Base-by-base conservation (phyloP, 1,140 invertebrate genomes). In the Helicoverpa zea region DNA sequence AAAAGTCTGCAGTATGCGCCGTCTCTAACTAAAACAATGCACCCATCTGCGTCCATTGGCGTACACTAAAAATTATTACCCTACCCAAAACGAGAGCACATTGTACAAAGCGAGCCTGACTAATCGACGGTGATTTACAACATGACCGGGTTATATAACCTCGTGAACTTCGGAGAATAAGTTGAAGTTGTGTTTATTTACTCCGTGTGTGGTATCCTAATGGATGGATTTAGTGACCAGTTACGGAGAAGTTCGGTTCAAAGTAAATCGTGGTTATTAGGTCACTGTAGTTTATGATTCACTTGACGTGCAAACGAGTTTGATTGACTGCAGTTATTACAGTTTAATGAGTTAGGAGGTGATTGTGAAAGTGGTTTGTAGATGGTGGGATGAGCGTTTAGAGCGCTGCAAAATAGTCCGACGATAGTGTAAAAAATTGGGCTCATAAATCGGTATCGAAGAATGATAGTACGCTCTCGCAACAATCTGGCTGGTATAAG, bases 81-180 rank as follows among this genome's bases (percentile, higher is more conserved):
- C 85, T 56, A 68, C 87, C 85, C 80, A 87, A 89, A 88, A 89
- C 84, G 86, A 81, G 84, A 86, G 80, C 84, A 72, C 79, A 70
- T 83, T 79, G 68, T 79, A 79, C 75, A 73, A 78, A 82, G 80
- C 86, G 84, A 87, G 86, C 87, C 84, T 75, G 18, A 85, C 90
- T 91, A 90, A 89, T 90, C 88, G 87, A 88, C 86, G 86, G 86
- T 89, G 87, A 91, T 91, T 90, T 90, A 91, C 88, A 91, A 90
- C 88, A 89, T 72, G 68, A 81, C 68, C 85, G 87, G 84, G 87
- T 90, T 88, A 91, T 30, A 72, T 88, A 89, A 86, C 86, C 72
- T 75, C 82, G 80, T 85, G 83, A 86, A 85, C 54, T 90, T 90
- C 89, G 80, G 83, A 80, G 88, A 88, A 88, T 82, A 43, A 43